Conservation (phyloP, 2,113 vertebrate species). For the Nycticebus coucang region DNA sequence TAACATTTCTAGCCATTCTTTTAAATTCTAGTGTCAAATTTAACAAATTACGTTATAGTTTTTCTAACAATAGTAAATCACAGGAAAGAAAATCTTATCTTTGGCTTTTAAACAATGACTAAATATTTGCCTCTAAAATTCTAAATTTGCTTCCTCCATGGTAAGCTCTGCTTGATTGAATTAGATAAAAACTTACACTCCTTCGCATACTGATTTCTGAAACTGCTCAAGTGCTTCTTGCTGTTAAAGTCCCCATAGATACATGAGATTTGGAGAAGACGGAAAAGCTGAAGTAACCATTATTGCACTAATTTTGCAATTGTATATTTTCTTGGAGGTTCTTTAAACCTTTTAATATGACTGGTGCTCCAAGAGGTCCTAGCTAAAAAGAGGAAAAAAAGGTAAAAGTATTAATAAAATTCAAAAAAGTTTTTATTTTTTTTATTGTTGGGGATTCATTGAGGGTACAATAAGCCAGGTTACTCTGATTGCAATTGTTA, state of each 20-base stretch:
- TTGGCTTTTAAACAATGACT: neutral
- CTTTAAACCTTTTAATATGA: neutral
- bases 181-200: neutral
- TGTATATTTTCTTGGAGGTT: neutral
- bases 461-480: no score
- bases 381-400: no score
- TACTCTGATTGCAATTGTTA: no score
- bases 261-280: neutral
- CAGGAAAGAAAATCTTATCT: neutral
- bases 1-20: neutral
- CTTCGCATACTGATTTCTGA: neutral
- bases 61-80: neutral
- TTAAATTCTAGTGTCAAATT: neutral
- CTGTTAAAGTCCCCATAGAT: neutral
- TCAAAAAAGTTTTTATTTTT: neutral
- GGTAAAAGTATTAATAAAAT: no score
- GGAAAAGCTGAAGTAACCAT: neutral
- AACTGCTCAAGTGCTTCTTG: neutral
- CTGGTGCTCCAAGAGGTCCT: neutral
- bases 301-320: neutral
- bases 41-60: neutral
- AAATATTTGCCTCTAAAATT: slow-evolving; percentile 7
- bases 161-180: neutral
- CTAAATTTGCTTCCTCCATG: neutral
- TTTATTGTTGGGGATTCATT: no score